Evolutionary conservation across 2,888 invertebrate species (phyloP).

Genomic region (Trilocha varians): DNA sequence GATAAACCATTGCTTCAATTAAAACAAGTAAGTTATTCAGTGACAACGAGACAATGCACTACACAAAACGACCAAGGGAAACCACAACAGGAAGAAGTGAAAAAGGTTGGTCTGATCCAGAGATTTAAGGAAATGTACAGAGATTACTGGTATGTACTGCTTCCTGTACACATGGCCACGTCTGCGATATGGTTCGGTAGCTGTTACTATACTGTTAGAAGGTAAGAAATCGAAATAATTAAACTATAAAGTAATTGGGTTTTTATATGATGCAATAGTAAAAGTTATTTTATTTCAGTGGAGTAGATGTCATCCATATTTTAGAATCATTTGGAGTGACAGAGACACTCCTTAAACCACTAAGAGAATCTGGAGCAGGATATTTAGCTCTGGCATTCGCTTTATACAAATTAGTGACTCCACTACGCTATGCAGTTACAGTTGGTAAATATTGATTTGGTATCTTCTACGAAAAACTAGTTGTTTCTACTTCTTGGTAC

Average conservation of each 20-base stretch:
- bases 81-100: conserved; percentile 21
- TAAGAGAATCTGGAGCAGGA: conserved; percentile 87
- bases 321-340: conserved; percentile 85
- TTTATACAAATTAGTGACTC: conserved; percentile 94
- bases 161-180: conserved; percentile 93
- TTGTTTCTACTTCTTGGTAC: too few relatives aligned
- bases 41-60: conserved; percentile 25
- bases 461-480: too few relatives aligned
- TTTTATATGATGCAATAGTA: neutral
- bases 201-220: conserved; percentile 89
- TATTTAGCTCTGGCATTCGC: conserved; percentile 92
- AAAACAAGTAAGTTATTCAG: neutral
- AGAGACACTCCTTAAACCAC: conserved; percentile 82
- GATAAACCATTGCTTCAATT: conserved; percentile 11
- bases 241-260: neutral
- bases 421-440: conserved; percentile 93
- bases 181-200: conserved; percentile 91
- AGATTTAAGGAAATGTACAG: conserved; percentile 93
- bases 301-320: conserved; percentile 88
- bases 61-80: conserved; percentile 22
- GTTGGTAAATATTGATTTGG: conserved; percentile 79
- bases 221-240: conserved; percentile 67
- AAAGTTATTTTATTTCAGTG: conserved; percentile 77
- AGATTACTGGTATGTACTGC: conserved; percentile 96
- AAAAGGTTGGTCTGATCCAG: conserved; percentile 79